Base-by-base conservation (phyloP, 2,888 invertebrate species). In the Gymnosoma rotundatum region DNA sequence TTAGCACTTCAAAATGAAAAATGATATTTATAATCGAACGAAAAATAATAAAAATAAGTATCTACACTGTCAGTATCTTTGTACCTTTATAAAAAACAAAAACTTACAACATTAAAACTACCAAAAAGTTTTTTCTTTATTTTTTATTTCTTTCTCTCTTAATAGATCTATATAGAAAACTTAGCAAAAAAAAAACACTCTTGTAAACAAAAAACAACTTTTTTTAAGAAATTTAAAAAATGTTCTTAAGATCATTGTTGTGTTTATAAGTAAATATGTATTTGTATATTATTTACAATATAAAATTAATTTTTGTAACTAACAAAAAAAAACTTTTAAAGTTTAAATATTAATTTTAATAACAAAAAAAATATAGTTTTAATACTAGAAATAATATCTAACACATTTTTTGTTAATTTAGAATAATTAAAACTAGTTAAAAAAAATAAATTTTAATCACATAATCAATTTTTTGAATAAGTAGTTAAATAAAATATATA, bases 51-150 rank as follows among this genome's bases (percentile, higher is more conserved):
- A 38, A 60, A 45, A 32, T 2, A 32, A 32, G 7, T 5, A 64
- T 10, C 75, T 83, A 86, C 86, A 89, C 89, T 89, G 88, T 89
- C 89, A 87, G 87, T 87, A 89, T 89, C 90, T 89, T 88, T 90
- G 89, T 89, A 89, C 89, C 89, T 89, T 90, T 79, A 86, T 79
- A 80, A 18, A 76, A 87, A 88, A 86, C 32, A 87, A 88, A 86
- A 88, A 88, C 88, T 87, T 88, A 42, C 42, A 12, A 42, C 74
- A 69, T 67, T 66, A 70, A n/a, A 78, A 78, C 63, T 78, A 80
- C 60, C 21, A 75, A 58, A 70, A 67, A 70, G 36, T 52, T 58
- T 72, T 45, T 83, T 63, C n/a, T 69, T 58, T 16, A 21, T 20
- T 70, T 60, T 18, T 52, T 10, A 32, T 32, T 72, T 45, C 2